Base-by-base conservation (phyloP, 2,113 vertebrate species). In the Petrocephalus microphthalmus region DNA sequence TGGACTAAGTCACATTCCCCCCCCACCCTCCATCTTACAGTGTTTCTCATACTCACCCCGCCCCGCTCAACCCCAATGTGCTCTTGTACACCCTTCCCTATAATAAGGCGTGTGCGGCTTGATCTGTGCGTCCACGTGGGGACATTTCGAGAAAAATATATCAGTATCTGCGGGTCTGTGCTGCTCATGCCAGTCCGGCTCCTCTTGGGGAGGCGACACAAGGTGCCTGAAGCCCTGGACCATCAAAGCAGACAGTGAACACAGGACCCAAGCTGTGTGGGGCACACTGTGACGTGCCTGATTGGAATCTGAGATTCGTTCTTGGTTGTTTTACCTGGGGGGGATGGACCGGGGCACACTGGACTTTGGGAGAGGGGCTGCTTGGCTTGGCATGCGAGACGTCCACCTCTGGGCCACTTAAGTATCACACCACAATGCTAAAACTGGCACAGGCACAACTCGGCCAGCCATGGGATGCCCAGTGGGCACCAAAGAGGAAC, bases 1-100 rank as follows among this genome's bases (percentile, higher is more conserved):
- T 92, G 92, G 93, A 94, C 95, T 96, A 96, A 96, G 96, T 96
- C 96, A 96, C 92, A 93, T 95, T 22, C 13, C 71, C 15, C 25
- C 25, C 8, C 25, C 10, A 25, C 25, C 3, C 29, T 29, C 71
- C n/a, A 67, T 19, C 71, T 42, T 74, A 19, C 37, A 82, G 42
- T 37, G 19, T 20, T 53, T 85, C 22, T 53, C 81, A 84, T 45
- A 85, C 25, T 53, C 25, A n/a, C 3, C 7, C 82, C 22, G 13
- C 82, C 11, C 25, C n/a, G 4, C 51, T 11, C 7, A 81, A 53
- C 49, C 84, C 84, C 81, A 45, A 8, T 0, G 5, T 1, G 1
- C 45, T n/a, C 47, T 82, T 83, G 49, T 83, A 49, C 37, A 83
- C 45, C 10, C 22, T 20, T 67, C 74, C 45, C 47, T n/a, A n/a